These are phyloP conservation scores for Periophthalmodon schlosseri DNA, from an alignment of 2,113 vertebrate species.

Conservation along the genomic window DNA sequence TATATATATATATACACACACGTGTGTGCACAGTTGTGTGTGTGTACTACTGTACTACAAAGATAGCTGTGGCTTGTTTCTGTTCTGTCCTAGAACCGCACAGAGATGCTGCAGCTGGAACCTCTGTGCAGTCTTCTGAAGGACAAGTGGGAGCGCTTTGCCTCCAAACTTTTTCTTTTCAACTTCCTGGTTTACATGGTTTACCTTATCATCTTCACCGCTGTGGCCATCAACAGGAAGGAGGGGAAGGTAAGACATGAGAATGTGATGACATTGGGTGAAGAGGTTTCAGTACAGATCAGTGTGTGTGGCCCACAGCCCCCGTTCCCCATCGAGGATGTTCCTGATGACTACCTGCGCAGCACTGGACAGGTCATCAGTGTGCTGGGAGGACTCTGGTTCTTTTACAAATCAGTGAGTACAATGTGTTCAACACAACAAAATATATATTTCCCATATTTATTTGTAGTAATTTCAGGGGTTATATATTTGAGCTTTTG, in stretches of 20 bases:
- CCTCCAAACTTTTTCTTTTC: slow-evolving; percentile 79
- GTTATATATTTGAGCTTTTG: neutral
- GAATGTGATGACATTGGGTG: neutral
- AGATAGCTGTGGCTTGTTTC: neutral
- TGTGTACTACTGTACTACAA: neutral
- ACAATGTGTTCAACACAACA: neutral
- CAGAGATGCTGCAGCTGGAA: slow-evolving; percentile 86
- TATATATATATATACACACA: no score
- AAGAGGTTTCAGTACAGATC: neutral
- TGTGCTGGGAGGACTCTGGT: slow-evolving; percentile 81
- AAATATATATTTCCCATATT: neutral
- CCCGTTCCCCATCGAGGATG: slow-evolving; percentile 74
- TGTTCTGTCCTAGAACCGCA: slow-evolving; percentile 74
- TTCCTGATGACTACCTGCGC: slow-evolving; percentile 72
- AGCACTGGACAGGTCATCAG: slow-evolving; percentile 80
- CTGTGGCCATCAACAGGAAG: slow-evolving; percentile 76
- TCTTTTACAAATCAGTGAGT: slow-evolving; percentile 85
- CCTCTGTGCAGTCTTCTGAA: slow-evolving; percentile 83
- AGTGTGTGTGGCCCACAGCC: slow-evolving; percentile 65
- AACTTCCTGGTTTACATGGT: slow-evolving; percentile 79
- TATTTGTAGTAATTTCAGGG: neutral
- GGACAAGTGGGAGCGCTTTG: slow-evolving; percentile 82
- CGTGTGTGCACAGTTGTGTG: neutral
- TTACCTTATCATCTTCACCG: slow-evolving; percentile 82
- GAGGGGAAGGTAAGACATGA: slow-evolving; percentile 71